phyloP scores from a whole-genome alignment of 2,797 vertebrate genomes.

The Sarcoramphus papa region DNA sequence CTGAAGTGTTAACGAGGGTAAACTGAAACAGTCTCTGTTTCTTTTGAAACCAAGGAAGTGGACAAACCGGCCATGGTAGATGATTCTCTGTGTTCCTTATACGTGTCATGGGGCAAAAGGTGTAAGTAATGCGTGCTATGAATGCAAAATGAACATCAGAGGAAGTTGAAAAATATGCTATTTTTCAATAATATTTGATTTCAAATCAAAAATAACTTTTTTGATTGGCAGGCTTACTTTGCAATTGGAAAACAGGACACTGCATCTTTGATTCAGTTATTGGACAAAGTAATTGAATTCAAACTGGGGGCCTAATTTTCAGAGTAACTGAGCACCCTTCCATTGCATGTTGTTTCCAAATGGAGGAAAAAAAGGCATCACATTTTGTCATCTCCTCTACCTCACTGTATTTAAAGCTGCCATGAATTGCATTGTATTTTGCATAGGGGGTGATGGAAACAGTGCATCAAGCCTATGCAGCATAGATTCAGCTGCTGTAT shows the following conservation, averaged over 20 bases:
- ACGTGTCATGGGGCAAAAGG: neutral
- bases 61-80: neutral
- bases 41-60: neutral
- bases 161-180: neutral
- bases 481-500: neutral
- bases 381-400: neutral
- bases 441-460: neutral
- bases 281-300: neutral
- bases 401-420: neutral
- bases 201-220: neutral
- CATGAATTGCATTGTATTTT: neutral
- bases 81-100: neutral
- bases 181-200: neutral
- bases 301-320: neutral
- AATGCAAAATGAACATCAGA: neutral
- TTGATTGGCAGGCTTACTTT: neutral
- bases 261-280: neutral
- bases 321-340: neutral
- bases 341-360: neutral
- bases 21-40: neutral
- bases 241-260: neutral
- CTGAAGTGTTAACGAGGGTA: neutral
- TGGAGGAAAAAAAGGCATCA: neutral
- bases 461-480: neutral
- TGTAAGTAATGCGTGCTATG: neutral